phyloP scores from a whole-genome alignment of 2,113 vertebrate species.

The Mormyrus iriodes region DNA sequence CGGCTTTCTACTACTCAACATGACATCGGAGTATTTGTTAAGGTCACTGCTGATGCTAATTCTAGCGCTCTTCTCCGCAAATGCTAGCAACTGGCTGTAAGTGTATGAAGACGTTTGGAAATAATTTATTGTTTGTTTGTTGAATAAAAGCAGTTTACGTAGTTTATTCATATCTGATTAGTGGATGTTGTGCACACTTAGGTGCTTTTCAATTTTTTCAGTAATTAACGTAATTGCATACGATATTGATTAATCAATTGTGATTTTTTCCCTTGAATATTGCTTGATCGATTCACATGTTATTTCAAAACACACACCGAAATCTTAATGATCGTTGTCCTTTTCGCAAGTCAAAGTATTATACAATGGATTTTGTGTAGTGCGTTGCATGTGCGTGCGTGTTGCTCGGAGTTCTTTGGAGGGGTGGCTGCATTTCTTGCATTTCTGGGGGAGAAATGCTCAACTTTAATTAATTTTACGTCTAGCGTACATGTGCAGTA shows the following conservation, averaged over 20 bases:
- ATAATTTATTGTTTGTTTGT: background rate
- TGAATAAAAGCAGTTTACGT: background rate
- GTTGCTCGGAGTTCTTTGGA: conserved; percentile 38
- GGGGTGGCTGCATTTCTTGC: conserved; percentile 36
- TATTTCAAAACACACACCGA: no score
- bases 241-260: background rate
- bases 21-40: conserved; percentile 80
- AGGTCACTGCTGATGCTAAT: conserved; percentile 89
- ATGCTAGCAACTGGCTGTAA: conserved; percentile 98
- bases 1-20: conserved; percentile 43
- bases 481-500: background rate
- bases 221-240: background rate
- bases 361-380: background rate
- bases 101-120: conserved; percentile 48
- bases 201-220: background rate
- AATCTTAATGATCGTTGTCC: background rate
- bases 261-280: background rate
- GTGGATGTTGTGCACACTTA: background rate
- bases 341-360: background rate
- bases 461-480: conserved; percentile 26
- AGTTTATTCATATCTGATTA: background rate
- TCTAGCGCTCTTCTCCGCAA: conserved; percentile 87
- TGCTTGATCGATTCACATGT: background rate
- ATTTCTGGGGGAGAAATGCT: conserved; percentile 46
- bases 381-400: conserved; percentile 48